Evolutionary conservation across 2,113 vertebrate species (phyloP).

Genomic region (Solea senegalensis): DNA sequence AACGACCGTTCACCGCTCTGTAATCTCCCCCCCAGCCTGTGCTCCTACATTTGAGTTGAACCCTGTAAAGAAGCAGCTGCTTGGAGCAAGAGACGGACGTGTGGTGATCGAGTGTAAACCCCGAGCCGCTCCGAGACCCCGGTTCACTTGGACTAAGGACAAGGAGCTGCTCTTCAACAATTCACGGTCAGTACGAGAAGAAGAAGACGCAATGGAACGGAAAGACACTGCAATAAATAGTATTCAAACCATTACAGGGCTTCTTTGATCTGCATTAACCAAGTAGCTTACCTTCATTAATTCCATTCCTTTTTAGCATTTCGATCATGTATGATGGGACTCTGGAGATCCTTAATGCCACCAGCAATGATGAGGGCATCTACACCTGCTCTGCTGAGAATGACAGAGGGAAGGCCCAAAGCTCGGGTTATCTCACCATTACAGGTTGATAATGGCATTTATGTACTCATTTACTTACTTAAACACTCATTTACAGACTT

Average conservation of each 20-base stretch:
- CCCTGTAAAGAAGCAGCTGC: slow-evolving; percentile 91
- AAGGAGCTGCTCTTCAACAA: slow-evolving; percentile 91
- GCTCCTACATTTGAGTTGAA: slow-evolving; percentile 94
- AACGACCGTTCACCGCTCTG: neutral
- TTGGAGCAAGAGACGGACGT: slow-evolving; percentile 90
- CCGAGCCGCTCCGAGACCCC: slow-evolving; percentile 93
- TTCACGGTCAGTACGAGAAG: slow-evolving; percentile 82
- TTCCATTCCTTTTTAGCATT: slow-evolving; percentile 76
- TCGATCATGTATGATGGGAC: slow-evolving; percentile 92
- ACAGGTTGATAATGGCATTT: slow-evolving; percentile 82
- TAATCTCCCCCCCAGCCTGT: slow-evolving; percentile 78
- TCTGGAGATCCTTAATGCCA: slow-evolving; percentile 93
- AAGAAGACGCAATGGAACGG: neutral
- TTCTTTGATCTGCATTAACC: neutral
- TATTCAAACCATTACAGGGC: neutral
- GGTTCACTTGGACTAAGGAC: slow-evolving; percentile 93
- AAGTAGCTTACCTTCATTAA: neutral
- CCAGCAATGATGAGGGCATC: slow-evolving; percentile 87
- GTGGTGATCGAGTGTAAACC: slow-evolving; percentile 96
- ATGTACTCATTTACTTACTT: neutral
- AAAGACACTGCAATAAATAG: neutral
- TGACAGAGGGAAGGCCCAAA: slow-evolving; percentile 92
- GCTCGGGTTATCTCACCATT: slow-evolving; percentile 90
- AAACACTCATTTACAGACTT: too few relatives aligned
- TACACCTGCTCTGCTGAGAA: slow-evolving; percentile 97